Percentiles rank a stretch among this genome's conserved stretches.
phyloP scores from a whole-genome alignment of 23 tunicate species.

The Styela plicata region DNA sequence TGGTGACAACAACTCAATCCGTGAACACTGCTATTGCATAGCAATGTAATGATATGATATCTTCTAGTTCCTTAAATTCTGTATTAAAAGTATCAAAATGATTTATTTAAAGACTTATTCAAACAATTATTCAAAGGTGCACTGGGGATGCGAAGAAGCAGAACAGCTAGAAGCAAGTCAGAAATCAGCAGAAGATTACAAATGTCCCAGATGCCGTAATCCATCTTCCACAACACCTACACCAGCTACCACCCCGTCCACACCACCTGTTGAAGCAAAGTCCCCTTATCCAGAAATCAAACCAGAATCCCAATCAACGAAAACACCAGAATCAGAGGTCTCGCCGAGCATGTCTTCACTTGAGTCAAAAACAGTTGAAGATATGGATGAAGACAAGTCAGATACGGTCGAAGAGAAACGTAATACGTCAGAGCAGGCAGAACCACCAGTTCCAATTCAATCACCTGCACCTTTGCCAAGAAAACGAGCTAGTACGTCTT shows the following conservation, averaged over 20 bases:
- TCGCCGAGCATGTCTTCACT: background rate
- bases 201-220: conserved; percentile 69
- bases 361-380: background rate
- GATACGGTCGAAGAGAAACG: conserved; percentile 12
- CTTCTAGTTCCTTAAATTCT: too few species aligned
- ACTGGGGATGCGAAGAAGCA: conserved; percentile 63
- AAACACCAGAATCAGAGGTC: background rate
- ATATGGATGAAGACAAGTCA: background rate
- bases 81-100: too few species aligned
- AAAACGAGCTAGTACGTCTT: conserved; percentile 31
- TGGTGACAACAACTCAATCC: too few species aligned
- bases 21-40: too few species aligned
- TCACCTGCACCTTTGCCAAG: conserved; percentile 3
- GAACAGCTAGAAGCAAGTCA: conserved; percentile 43
- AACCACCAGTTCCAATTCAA: conserved; percentile 6
- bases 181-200: conserved; percentile 45
- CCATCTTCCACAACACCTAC: conserved; percentile 5
- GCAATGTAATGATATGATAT: too few species aligned
- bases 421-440: background rate
- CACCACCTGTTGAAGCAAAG: background rate
- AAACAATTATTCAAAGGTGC: conserved; percentile 31
- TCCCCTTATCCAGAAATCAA: background rate
- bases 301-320: background rate
- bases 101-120: too few species aligned
- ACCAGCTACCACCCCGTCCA: background rate